These are phyloP conservation scores for Ecliptopera silaceata DNA, from an alignment of 2,888 invertebrate species.

Conservation along the genomic window DNA sequence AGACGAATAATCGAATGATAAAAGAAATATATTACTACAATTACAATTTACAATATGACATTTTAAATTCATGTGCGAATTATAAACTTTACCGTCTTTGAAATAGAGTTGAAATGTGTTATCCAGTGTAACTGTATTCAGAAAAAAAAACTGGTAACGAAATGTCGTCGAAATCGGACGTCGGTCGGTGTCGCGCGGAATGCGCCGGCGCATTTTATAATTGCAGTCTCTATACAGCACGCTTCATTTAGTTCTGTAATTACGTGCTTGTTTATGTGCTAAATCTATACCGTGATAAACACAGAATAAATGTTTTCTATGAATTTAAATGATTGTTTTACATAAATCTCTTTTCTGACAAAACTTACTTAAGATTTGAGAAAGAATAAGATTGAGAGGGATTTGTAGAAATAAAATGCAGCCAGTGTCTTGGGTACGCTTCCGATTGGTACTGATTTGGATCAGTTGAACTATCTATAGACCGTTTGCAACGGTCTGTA, in stretches of 20 bases:
- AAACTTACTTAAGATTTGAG: no score
- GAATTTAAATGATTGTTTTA: background rate
- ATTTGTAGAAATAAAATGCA: no score
- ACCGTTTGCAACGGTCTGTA: no score
- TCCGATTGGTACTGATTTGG: no score
- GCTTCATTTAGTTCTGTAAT: slow-evolving; percentile 15
- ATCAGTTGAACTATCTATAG: no score
- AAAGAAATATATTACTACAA: background rate
- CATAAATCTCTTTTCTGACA: background rate
- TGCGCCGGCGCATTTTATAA: slow-evolving; percentile 62
- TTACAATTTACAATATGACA: slow-evolving; percentile 2
- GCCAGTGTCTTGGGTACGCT: no score
- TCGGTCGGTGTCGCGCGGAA: slow-evolving; percentile 68
- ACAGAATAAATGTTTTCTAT: slow-evolving; percentile 13
- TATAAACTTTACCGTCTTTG: background rate
- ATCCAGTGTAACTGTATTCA: slow-evolving; percentile 11
- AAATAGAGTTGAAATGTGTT: background rate
- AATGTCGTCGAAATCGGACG: slow-evolving; percentile 46
- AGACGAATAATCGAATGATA: slow-evolving; percentile 8
- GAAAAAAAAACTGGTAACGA: slow-evolving; percentile 25
- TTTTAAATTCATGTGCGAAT: background rate
- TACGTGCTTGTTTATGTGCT: background rate
- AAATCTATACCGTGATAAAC: slow-evolving; percentile 13
- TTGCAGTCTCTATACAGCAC: slow-evolving; percentile 45
- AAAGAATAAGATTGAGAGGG: no score